Base-by-base conservation (phyloP, 2,113 vertebrate genomes). In the Anseranas semipalmata region DNA sequence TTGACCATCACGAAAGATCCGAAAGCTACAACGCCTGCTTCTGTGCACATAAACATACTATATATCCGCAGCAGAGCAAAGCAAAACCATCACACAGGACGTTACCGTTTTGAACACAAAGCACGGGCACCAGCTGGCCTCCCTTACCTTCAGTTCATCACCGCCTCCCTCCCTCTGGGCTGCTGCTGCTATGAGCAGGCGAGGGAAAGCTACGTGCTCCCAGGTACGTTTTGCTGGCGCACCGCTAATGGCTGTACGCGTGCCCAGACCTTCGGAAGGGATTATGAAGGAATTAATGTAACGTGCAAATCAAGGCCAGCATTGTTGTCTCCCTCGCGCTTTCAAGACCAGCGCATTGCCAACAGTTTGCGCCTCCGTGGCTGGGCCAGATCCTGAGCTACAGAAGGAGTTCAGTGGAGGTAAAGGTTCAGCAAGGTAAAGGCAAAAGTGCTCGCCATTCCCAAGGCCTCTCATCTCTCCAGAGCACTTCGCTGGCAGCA, bases 351-450 rank as follows among this genome's bases (percentile, higher is more conserved):
- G 37, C 4, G 9, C 32, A 12, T 1, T 66, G 81, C 59, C 46
- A 46, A 37, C 24, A 50, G 39, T 70, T 58, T 45, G 11, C 25
- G 18, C 33, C 27, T 73, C 79, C 6, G 3, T 18, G 50, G 41
- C 65, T 56, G 43, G 52, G 35, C 8, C 20, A 84, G n/a, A 62
- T 13, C 12, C 14, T 19, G 46, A 56, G 32, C 15, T 60, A 76
- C 9, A 56, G 24, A 52, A 8, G 11, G 48, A 82, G 79, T 81
- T 94, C 83, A 96, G 30, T 1, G 0, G 79, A 92, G 76, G 79
- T 65, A 77, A 95, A 85, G 27, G 80, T 50, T 87, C 68, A 60
- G 75, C n/a, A 63, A 78, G 56, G 68, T 32, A 77, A 86, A 93
- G 37, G 4, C 5, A 52, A 21, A n/a, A 58, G 16, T 59, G 48